Percentiles rank a stretch among this genome's conserved stretches.
These are phyloP conservation scores for Apamea anceps DNA, from an alignment of 2,888 invertebrate genomes.

Conservation along the genomic window DNA sequence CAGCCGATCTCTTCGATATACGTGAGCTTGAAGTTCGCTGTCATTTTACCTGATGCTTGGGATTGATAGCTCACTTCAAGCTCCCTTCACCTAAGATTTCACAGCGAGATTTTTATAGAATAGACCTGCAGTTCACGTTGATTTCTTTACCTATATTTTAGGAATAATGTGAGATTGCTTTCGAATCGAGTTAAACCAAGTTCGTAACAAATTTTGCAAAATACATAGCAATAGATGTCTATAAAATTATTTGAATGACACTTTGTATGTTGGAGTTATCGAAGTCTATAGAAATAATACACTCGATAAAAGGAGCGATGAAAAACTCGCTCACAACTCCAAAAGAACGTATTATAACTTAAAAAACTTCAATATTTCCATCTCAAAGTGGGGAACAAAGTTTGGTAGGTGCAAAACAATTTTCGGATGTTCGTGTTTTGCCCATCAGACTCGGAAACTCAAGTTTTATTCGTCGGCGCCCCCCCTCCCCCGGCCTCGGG, in stretches of 20 bases:
- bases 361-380: conserved; percentile 64
- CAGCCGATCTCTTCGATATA: background rate
- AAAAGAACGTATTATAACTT: conserved; percentile 45
- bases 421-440: conserved; percentile 65
- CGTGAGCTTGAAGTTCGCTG: background rate
- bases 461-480: conserved; percentile 56
- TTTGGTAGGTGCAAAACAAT: conserved; percentile 66
- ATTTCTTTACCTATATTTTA: background rate
- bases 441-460: conserved; percentile 63
- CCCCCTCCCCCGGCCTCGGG: conserved; percentile 24
- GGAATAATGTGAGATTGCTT: background rate
- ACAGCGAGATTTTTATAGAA: background rate
- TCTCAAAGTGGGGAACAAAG: conserved; percentile 62
- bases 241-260: conserved; percentile 5
- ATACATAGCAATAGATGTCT: background rate
- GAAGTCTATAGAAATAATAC: conserved; percentile 27
- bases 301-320: conserved; percentile 50
- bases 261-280: conserved; percentile 10
- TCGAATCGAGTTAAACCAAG: background rate
- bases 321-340: conserved; percentile 48
- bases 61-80: background rate
- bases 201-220: background rate
- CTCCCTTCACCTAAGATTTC: background rate
- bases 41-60: background rate
- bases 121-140: background rate